phyloP scores from a whole-genome alignment of 2,113 vertebrate species.

The Pluvianellus socialis region DNA sequence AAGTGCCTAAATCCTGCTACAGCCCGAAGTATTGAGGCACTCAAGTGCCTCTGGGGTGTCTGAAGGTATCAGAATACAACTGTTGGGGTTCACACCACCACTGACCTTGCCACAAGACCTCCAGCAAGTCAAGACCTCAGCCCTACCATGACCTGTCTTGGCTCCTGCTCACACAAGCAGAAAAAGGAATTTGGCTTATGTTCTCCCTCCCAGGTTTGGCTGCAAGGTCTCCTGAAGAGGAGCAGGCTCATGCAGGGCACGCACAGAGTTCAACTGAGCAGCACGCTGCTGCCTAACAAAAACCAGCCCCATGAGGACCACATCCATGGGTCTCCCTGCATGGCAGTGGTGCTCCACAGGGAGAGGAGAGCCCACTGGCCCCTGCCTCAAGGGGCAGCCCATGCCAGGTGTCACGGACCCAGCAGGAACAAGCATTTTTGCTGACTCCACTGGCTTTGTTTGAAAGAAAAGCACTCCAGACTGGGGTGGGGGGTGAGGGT shows the following conservation, averaged over 20 bases:
- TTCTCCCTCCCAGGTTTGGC: neutral
- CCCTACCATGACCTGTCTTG: neutral
- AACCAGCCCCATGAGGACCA: neutral
- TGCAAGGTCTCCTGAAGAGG: neutral
- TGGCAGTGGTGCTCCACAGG: accelerated
- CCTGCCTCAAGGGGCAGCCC: accelerated
- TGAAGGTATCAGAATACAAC: neutral
- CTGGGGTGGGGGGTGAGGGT: neutral
- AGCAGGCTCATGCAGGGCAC: accelerated
- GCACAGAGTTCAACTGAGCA: accelerated
- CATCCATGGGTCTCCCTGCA: accelerated
- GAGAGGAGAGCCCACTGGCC: accelerated
- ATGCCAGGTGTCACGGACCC: neutral
- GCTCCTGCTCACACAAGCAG: neutral
- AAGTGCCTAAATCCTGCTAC: neutral
- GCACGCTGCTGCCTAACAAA: accelerated
- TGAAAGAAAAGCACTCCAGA: neutral
- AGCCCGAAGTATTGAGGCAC: neutral
- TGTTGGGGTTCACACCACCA: neutral
- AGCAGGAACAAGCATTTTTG: accelerated
- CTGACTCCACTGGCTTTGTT: neutral
- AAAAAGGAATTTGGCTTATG: neutral
- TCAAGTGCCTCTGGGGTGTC: neutral
- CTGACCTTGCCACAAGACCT: neutral
- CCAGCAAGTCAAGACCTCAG: neutral